Evolutionary conservation across 2,797 vertebrate species (phyloP).

Genomic region (Pangasius sanitwongsei): DNA sequence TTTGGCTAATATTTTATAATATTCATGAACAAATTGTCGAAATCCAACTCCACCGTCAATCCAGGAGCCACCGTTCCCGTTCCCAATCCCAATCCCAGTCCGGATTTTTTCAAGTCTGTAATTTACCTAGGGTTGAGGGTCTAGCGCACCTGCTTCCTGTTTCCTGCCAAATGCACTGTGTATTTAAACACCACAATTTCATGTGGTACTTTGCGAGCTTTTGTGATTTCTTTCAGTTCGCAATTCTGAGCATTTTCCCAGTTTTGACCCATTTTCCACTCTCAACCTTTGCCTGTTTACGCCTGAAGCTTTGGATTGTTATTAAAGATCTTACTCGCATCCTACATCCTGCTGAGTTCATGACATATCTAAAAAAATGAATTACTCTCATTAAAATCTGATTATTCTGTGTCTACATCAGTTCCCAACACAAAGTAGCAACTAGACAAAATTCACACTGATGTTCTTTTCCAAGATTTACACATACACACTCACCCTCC

Average conservation of each 20-base stretch:
- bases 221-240: neutral
- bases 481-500: neutral
- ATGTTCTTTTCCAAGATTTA: neutral
- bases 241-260: neutral
- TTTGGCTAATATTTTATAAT: neutral
- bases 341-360: neutral
- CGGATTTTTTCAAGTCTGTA: neutral
- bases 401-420: neutral
- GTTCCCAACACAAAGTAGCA: neutral
- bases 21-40: neutral
- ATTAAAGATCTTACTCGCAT: neutral
- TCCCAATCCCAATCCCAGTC: neutral
- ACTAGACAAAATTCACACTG: neutral
- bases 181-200: neutral
- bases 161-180: neutral
- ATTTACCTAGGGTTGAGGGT: neutral
- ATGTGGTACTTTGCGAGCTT: neutral
- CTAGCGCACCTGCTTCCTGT: neutral
- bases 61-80: neutral
- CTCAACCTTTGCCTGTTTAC: neutral
- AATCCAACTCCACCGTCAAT: neutral
- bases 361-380: neutral
- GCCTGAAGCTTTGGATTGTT: neutral
- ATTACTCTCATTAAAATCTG: neutral
- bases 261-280: neutral